Evolutionary conservation across 2,888 invertebrate species (phyloP).

Genomic region (Encarsia formosa): DNA sequence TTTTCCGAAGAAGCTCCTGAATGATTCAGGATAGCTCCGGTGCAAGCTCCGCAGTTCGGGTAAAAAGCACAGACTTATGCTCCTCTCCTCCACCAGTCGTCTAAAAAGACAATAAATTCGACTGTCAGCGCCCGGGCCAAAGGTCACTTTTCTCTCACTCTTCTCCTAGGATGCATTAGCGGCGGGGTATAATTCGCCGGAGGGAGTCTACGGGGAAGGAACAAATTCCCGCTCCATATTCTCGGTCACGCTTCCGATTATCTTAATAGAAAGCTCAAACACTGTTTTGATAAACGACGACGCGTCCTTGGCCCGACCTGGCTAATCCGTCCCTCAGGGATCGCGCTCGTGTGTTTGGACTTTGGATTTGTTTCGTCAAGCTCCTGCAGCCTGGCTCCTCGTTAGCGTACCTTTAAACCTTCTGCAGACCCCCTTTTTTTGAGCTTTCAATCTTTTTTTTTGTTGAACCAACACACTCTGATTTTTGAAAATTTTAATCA

Average conservation of each 20-base stretch:
- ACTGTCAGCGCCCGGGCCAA: too few species aligned
- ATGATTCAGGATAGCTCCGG: constrained; percentile 17
- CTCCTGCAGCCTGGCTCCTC: neutral
- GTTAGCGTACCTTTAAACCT: too few species aligned
- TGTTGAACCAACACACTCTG: too few species aligned
- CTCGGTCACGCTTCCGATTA: constrained; percentile 46
- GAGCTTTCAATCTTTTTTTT: too few species aligned
- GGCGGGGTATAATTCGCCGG: constrained; percentile 14
- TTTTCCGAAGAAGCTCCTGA: constrained; percentile 12
- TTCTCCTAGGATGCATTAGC: constrained; percentile 12
- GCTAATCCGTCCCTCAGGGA: too few species aligned
- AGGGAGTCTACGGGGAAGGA: too few species aligned
- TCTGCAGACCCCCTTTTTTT: too few species aligned
- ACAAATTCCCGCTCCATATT: constrained; percentile 34
- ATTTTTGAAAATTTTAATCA: too few species aligned
- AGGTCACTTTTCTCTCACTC: constrained; percentile 9
- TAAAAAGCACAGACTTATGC: constrained; percentile 1
- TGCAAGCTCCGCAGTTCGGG: constrained; percentile 6
- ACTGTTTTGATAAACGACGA: constrained; percentile 10
- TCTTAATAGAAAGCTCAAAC: constrained; percentile 45
- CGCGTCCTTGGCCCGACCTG: neutral
- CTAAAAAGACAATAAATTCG: too few species aligned
- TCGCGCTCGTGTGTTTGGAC: too few species aligned
- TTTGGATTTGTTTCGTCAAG: too few species aligned
- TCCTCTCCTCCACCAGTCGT: neutral